Conservation (phyloP, 2,888 invertebrate genomes). For the Dexiosoma caninum region DNA sequence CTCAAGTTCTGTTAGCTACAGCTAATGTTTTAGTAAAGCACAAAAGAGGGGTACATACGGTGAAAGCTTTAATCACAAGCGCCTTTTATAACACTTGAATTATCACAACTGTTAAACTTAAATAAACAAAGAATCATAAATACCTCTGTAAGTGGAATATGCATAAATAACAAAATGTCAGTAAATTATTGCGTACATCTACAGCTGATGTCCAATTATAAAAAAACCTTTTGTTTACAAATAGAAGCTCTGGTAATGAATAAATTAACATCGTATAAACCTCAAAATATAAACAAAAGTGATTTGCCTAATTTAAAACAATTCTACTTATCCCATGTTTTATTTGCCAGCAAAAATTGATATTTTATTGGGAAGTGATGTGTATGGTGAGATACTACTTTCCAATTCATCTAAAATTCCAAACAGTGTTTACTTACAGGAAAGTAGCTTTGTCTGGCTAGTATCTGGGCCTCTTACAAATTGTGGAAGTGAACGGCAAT, state of each 20-base stretch:
- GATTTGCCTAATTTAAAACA: neutral
- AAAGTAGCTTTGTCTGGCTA: constrained; percentile 41
- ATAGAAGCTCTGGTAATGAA: constrained; percentile 1
- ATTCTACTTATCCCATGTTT: constrained; percentile 16
- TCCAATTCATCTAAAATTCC: constrained; percentile 9
- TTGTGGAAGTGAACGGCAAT: neutral
- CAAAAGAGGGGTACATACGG: neutral
- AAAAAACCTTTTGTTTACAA: neutral
- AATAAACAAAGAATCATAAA: too few species aligned
- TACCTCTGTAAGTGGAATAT: too few species aligned
- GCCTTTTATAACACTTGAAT: constrained; percentile 2
- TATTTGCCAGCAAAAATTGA: constrained; percentile 25
- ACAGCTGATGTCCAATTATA: too few species aligned
- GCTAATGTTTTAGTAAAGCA: neutral
- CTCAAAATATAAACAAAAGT: neutral
- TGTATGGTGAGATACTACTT: constrained; percentile 28
- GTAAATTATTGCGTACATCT: too few species aligned
- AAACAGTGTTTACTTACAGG: constrained; percentile 39
- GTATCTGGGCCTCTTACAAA: constrained; percentile 7
- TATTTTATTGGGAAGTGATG: constrained; percentile 31
- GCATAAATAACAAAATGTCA: too few species aligned
- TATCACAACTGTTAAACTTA: neutral
- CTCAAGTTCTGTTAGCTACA: constrained; percentile 14
- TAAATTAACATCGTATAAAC: constrained; percentile 12
- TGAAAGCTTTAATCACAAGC: constrained; percentile 17